These are phyloP conservation scores for Galemys pyrenaicus DNA, from an alignment of 2,113 vertebrate genomes.

Conservation along the genomic window DNA sequence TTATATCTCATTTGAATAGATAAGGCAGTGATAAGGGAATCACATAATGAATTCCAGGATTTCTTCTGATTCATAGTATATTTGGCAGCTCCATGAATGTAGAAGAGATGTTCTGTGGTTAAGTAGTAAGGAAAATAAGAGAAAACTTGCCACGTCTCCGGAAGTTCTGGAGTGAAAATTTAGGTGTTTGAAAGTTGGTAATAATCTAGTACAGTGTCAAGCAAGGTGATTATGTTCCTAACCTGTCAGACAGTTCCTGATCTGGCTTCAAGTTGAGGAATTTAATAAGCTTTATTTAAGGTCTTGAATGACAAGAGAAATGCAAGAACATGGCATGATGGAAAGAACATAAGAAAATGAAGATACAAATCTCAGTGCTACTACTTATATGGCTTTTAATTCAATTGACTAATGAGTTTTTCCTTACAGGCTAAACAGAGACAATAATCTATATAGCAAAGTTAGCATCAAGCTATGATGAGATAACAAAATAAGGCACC, in stretches of 20 bases:
- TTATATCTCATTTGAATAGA: not conserved
- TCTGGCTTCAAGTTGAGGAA: not conserved
- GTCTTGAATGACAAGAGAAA: not conserved
- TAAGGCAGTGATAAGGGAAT: not conserved
- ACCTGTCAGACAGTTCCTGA: not conserved
- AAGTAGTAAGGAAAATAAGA: not conserved
- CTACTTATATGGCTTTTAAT: not conserved
- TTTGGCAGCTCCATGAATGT: not conserved
- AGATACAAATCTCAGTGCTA: not conserved
- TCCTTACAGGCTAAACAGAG: not conserved
- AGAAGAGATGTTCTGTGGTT: not conserved
- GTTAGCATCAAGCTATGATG: not conserved
- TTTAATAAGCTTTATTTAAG: not conserved
- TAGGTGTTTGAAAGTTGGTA: not conserved
- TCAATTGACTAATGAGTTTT: not conserved
- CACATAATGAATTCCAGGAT: not conserved
- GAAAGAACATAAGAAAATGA: not conserved
- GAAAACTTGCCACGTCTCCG: not conserved
- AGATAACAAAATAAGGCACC: not conserved
- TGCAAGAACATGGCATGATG: not conserved
- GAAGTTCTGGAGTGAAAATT: not conserved
- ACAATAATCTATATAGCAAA: not conserved
- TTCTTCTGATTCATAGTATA: not conserved
- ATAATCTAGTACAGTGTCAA: not conserved
- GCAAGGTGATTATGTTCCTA: not conserved